phyloP scores from a whole-genome alignment of 2,797 vertebrate genomes.

The Otus scops region DNA sequence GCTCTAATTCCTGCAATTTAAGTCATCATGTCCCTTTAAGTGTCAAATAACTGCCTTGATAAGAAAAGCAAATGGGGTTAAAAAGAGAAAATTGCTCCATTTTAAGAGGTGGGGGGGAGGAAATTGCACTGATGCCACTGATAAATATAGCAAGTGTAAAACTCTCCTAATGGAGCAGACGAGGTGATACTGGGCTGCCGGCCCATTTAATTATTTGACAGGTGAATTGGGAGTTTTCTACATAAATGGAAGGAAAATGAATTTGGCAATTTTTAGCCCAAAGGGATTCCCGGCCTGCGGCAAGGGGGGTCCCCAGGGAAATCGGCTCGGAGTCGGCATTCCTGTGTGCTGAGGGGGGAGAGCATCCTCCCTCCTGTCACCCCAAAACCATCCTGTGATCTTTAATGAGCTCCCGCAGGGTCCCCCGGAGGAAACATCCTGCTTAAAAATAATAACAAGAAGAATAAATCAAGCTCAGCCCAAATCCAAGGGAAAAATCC shows the following conservation, averaged over 20 bases:
- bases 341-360: background rate
- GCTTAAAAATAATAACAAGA: background rate
- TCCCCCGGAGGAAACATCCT: background rate
- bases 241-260: slow-evolving; percentile 45
- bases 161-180: background rate
- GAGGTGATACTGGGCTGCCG: background rate
- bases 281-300: background rate
- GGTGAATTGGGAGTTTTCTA: slow-evolving; percentile 34
- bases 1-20: slow-evolving; percentile 70
- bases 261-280: background rate
- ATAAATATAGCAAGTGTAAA: slow-evolving; percentile 39
- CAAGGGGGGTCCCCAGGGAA: background rate
- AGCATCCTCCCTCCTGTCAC: background rate
- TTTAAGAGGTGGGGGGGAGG: background rate
- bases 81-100: slow-evolving; percentile 68
- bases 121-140: slow-evolving; percentile 8
- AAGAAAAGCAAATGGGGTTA: slow-evolving; percentile 74
- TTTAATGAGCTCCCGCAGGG: slow-evolving; percentile 44
- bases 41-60: slow-evolving; percentile 66
- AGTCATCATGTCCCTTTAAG: slow-evolving; percentile 59
- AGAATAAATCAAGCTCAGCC: background rate
- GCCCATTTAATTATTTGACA: slow-evolving; percentile 11
- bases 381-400: background rate
- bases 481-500: background rate
- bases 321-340: accelerated